Evolutionary conservation across 2,113 vertebrate species (phyloP).

Genomic region (Amazona guildingii): DNA sequence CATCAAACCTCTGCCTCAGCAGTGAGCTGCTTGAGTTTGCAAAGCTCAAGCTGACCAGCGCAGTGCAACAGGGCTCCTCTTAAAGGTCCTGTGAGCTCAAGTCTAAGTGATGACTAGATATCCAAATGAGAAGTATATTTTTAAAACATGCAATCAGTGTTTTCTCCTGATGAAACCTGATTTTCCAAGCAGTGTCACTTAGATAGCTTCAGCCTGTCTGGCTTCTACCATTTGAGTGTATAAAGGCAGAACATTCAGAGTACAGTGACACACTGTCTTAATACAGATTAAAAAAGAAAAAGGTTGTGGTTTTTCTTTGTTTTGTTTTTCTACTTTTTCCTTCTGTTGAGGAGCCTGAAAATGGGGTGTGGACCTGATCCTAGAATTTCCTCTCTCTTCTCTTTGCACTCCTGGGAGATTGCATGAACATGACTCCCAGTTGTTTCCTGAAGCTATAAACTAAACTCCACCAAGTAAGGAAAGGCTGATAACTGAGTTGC

Average conservation of each 20-base stretch:
- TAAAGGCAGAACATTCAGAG: not conserved
- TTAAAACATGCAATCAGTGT: not conserved
- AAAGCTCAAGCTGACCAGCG: not conserved
- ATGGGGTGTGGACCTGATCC: not conserved
- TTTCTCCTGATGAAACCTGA: not conserved
- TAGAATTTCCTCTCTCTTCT: not conserved
- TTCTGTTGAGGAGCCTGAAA: not conserved
- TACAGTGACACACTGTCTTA: not conserved
- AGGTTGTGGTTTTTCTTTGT: not conserved
- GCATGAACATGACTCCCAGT: not conserved
- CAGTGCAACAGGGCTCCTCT: not conserved
- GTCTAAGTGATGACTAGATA: not conserved
- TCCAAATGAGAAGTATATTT: not conserved
- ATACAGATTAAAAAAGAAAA: too few relatives aligned
- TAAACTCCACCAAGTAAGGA: not conserved
- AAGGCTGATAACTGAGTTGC: not conserved
- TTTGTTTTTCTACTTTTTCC: not conserved
- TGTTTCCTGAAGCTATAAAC: not conserved
- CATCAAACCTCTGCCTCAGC: not conserved
- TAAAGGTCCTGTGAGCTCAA: not conserved
- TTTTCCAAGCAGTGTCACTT: not conserved
- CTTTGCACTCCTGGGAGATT: not conserved
- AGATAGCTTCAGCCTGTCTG: not conserved
- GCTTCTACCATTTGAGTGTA: not conserved
- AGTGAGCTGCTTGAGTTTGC: accelerated